Percentiles rank a stretch among this genome's conserved stretches.
Evolutionary conservation across 2,797 vertebrate genomes (phyloP).

Genomic region (Phataginus tricuspis): DNA sequence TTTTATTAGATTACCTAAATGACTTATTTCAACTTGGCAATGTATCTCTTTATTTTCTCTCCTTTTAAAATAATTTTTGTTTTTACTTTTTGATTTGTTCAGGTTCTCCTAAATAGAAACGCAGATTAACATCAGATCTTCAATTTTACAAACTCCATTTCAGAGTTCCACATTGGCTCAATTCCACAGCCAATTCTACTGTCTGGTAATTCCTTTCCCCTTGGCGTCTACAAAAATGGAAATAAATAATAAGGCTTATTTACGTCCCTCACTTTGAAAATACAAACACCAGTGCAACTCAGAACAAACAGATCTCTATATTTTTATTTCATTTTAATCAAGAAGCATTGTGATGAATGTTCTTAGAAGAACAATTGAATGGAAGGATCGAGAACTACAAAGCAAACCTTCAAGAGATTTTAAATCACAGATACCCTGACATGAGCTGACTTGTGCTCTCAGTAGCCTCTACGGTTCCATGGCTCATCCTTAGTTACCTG

Average conservation of each 20-base stretch:
- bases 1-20: conserved; percentile 5
- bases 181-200: not conserved
- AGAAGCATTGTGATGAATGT: not conserved
- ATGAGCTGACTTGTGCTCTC: not conserved
- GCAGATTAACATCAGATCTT: conserved; percentile 10
- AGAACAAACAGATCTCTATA: not conserved
- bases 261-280: conserved; percentile 32
- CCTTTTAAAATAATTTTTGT: not conserved
- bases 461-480: not conserved
- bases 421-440: not conserved
- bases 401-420: conserved; percentile 11
- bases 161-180: not conserved
- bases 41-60: not conserved
- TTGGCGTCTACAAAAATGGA: conserved; percentile 14
- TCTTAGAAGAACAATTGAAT: conserved; percentile 27
- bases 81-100: conserved; percentile 36
- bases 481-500: not conserved
- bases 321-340: conserved; percentile 7
- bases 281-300: not conserved
- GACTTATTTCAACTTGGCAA: conserved; percentile 21
- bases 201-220: not conserved
- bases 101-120: not conserved
- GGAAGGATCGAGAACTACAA: not conserved
- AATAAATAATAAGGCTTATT: not conserved
- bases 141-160: not conserved